Percentiles rank a stretch among this genome's conserved stretches.
Evolutionary conservation across 2,113 vertebrate species (phyloP).

Genomic region (Strix uralensis): DNA sequence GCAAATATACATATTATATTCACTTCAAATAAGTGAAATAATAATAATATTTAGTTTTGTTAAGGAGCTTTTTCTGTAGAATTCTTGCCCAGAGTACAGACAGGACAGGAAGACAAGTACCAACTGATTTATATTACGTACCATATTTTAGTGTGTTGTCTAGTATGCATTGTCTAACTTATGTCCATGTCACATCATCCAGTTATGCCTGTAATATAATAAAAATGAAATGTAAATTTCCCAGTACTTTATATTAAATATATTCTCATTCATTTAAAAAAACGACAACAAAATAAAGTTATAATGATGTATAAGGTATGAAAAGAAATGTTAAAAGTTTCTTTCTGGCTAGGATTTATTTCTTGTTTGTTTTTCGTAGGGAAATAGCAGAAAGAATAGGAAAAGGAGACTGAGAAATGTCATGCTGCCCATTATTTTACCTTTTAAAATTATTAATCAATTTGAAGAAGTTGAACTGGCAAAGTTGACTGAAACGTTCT

Average conservation of each 20-base stretch:
- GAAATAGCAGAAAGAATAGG: background rate
- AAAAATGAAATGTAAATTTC: constrained; percentile 45
- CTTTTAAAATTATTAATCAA: background rate
- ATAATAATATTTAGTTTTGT: background rate
- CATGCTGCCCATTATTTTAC: background rate
- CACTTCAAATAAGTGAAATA: background rate
- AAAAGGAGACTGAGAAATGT: background rate
- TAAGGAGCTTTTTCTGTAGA: background rate
- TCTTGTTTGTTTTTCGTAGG: background rate
- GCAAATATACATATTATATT: background rate
- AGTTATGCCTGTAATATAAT: constrained; percentile 25
- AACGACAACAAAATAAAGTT: background rate
- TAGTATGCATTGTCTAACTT: constrained; percentile 11
- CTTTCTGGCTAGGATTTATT: background rate
- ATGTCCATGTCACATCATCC: background rate
- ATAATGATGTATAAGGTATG: background rate
- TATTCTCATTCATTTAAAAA: background rate
- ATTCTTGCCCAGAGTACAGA: background rate
- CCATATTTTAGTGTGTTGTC: background rate
- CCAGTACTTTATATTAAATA: background rate
- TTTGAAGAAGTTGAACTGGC: background rate
- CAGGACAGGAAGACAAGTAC: background rate
- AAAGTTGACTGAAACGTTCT: background rate
- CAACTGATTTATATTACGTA: background rate
- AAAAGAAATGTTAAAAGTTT: background rate